Conservation (phyloP, 2,888 invertebrate species). For the Netelia inedita region DNA sequence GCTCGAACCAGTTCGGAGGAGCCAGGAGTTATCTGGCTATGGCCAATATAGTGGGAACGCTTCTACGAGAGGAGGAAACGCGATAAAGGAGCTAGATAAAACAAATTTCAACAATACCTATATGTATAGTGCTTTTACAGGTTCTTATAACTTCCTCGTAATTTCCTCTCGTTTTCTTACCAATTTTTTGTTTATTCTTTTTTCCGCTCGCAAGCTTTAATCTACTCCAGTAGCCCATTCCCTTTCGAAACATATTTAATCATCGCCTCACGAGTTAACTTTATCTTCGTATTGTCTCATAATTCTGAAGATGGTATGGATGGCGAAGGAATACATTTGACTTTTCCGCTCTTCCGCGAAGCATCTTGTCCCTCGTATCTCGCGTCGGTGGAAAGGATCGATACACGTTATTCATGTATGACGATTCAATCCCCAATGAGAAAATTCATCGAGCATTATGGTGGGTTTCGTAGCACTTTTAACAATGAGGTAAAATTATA, state of each 20-base stretch:
- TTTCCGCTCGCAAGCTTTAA: background rate
- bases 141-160: conserved; percentile 6
- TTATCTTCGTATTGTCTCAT: background rate
- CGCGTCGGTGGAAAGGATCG: too few species aligned
- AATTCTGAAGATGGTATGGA: background rate
- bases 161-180: background rate
- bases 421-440: too few species aligned
- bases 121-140: background rate
- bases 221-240: too few species aligned
- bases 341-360: background rate
- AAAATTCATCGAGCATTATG: background rate
- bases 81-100: conserved; percentile 41
- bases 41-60: background rate
- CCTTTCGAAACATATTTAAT: background rate
- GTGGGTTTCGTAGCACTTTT: background rate
- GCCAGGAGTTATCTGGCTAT: conserved; percentile 3
- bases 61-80: conserved; percentile 3
- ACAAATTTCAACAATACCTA: conserved; percentile 9
- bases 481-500: background rate
- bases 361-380: background rate
- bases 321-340: background rate
- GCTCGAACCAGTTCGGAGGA: conserved; percentile 1
- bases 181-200: background rate
- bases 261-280: background rate
- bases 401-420: too few species aligned